A percentile compares a stretch with the other conserved stretches of the same genome.
Evolutionary conservation across 2,113 vertebrate species (phyloP).

Genomic region (Phaetusa simplex): DNA sequence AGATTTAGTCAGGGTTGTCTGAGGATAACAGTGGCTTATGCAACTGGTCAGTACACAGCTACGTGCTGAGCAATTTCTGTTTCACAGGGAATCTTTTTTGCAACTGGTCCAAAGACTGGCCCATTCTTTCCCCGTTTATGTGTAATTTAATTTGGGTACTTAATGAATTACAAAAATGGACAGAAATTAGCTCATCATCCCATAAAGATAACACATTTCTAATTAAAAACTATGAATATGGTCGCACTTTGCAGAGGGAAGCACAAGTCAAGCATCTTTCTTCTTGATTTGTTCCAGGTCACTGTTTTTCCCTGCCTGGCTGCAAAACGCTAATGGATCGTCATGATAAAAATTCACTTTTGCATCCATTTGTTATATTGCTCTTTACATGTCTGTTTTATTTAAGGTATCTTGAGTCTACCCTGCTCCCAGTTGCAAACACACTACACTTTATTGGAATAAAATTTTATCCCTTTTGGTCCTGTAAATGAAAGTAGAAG

Average conservation of each 20-base stretch:
- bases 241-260: conserved; percentile 53
- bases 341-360: conserved; percentile 64
- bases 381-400: conserved; percentile 55
- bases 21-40: conserved; percentile 38
- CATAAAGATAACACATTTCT: conserved; percentile 61
- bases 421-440: not conserved
- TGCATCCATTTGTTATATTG: conserved; percentile 49
- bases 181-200: conserved; percentile 38
- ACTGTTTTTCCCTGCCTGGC: conserved; percentile 58
- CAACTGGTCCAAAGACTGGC: not conserved
- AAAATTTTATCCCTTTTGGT: conserved; percentile 20
- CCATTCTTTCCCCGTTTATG: conserved; percentile 22
- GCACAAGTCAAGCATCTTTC: conserved; percentile 60
- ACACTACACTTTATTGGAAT: conserved; percentile 31
- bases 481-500: not conserved
- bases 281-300: conserved; percentile 72
- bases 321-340: conserved; percentile 50
- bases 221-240: conserved; percentile 64
- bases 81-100: not conserved
- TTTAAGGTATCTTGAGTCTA: conserved; percentile 29
- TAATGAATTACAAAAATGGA: conserved; percentile 52
- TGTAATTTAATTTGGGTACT: conserved; percentile 26
- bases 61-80: not conserved
- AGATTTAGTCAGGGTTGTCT: conserved; percentile 47
- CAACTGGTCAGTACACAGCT: not conserved